Base-by-base conservation (phyloP, 2,888 invertebrate species). In the Hypomecis atomaria region DNA sequence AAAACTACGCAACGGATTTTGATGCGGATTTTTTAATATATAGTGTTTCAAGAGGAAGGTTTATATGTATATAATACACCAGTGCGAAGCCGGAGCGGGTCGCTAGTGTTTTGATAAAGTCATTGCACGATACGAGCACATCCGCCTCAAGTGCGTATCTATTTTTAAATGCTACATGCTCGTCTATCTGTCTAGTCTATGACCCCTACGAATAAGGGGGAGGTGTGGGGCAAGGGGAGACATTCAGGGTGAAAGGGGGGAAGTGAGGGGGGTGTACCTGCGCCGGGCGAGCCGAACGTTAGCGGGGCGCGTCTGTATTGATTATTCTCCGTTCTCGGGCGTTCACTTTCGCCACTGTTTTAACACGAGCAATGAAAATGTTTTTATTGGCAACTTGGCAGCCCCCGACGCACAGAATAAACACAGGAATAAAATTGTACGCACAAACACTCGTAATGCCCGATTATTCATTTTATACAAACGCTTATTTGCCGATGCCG, bases 321-420 rank as follows among this genome's bases (percentile, higher is more conserved):
- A 82, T 82, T 82, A 82, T 81, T 78, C 78, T 65, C 36, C 44
- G 83, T 81, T 78, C 78, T 62, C 33, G 44, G 83, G 78, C 87
- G 89, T 89, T 90, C 90, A 91, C 91, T 91, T 92, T 91, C 91
- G 86, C 89, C 90, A 88, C 86, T 90, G 90, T 91, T 92, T 90
- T 91, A 92, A 91, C 90, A 87, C 82, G 82, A 79, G 85, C 89
- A 84, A 87, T 90, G 89, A 90, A 80, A 90, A 90, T 88, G 89
- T 88, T 92, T 92, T 91, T 90, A 90, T 90, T 89, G 86, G 85
- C 82, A 82, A 82, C 85, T 85, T 82, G 83, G 82, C 83, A 79
- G 81, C 78, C 80, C 77, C 73, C 78, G 78, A 71, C 81, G 73
- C 77, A 78, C 80, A 78, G 81, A 78, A 85, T 87, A 85, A 85